Percentiles rank a stretch among this genome's conserved stretches.
phyloP scores from a whole-genome alignment of 1,140 invertebrate genomes.

The Thaumetopoea pityocampa region DNA sequence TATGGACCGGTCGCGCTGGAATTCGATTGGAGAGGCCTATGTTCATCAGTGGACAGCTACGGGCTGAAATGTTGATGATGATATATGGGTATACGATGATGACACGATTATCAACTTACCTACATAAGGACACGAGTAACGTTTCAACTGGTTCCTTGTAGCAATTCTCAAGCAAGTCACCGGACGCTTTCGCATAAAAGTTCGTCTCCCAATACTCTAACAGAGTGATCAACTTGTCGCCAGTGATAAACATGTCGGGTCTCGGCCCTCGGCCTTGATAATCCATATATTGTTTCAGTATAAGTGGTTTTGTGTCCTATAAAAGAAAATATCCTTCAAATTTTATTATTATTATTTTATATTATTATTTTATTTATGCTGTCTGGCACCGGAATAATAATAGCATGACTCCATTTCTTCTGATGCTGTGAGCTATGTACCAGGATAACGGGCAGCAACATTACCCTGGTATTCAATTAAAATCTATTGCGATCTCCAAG shows the following conservation, averaged over 20 bases:
- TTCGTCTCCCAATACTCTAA: conserved; percentile 68
- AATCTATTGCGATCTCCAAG: no score
- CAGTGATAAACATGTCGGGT: conserved; percentile 55
- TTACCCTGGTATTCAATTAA: no score
- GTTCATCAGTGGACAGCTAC: no score
- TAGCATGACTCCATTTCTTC: no score
- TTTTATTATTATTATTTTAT: neutral
- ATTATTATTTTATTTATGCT: neutral
- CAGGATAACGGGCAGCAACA: no score
- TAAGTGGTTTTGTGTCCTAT: conserved; percentile 63
- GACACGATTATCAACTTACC: conserved; percentile 29
- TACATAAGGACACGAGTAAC: conserved; percentile 50
- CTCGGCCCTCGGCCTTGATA: conserved; percentile 39
- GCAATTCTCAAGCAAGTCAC: conserved; percentile 33
- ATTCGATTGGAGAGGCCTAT: no score
- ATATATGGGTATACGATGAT: no score
- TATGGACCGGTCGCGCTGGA: no score
- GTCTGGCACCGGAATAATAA: no score
- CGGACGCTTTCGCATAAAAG: conserved; percentile 32
- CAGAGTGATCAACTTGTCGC: conserved; percentile 61
- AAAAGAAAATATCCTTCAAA: conserved; percentile 7
- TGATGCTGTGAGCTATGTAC: no score
- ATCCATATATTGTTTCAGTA: conserved; percentile 45
- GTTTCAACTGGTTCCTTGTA: conserved; percentile 49
- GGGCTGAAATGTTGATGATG: no score